phyloP scores from a whole-genome alignment of 2,797 vertebrate species.

The Etheostoma nigrum region DNA sequence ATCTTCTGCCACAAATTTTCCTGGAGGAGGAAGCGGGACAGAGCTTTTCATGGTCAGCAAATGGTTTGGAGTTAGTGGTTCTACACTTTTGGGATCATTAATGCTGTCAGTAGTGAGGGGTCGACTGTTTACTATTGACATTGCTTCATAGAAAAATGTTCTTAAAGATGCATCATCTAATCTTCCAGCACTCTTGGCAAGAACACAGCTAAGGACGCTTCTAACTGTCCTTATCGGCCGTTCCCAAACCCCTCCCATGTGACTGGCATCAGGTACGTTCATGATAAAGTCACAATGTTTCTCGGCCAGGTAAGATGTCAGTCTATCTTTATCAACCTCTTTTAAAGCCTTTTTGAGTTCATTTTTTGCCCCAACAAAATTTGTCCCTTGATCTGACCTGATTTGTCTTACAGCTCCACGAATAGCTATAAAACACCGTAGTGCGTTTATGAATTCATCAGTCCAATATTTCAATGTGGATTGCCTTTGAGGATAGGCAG shows the following conservation, averaged over 20 bases:
- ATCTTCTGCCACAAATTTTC: background rate
- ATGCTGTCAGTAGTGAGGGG: background rate
- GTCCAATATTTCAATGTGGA: no score
- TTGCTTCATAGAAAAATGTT: slow-evolving; percentile 27
- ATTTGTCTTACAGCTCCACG: no score
- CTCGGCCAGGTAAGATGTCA: background rate
- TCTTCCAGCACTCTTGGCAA: background rate
- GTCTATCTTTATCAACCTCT: background rate
- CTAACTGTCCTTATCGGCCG: background rate
- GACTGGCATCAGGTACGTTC: slow-evolving; percentile 6
- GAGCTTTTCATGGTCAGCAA: slow-evolving; percentile 3
- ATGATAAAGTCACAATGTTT: slow-evolving; percentile 17
- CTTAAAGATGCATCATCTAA: background rate
- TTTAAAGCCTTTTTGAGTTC: background rate
- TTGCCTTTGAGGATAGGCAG: no score
- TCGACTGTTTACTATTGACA: slow-evolving; percentile 7
- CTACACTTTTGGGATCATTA: background rate
- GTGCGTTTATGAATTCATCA: no score
- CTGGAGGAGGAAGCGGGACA: background rate
- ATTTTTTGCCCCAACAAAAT: no score
- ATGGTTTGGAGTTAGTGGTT: slow-evolving; percentile 22
- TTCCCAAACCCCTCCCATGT: slow-evolving; percentile 29
- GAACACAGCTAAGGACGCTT: background rate
- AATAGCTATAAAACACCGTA: no score
- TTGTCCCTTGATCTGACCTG: no score